These are phyloP conservation scores for Eriosoma lanigerum DNA, from an alignment of 1,140 invertebrate species.

Conservation along the genomic window DNA sequence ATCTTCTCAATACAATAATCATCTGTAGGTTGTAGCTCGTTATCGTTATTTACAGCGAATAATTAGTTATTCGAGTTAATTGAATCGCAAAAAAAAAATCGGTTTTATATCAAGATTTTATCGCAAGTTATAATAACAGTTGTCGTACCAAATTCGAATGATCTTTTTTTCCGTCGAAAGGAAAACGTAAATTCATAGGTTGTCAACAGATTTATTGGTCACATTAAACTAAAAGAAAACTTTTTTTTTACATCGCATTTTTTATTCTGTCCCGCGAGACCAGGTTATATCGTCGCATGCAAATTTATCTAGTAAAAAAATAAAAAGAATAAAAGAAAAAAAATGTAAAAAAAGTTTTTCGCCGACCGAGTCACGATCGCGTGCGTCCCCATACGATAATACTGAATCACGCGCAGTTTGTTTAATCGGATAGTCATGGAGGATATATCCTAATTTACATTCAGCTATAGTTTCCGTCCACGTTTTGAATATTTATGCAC, in stretches of 20 bases:
- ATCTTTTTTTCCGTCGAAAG: not conserved
- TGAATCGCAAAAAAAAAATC: too few relatives aligned
- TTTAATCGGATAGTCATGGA: conserved; percentile 6
- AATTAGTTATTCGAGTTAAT: too few relatives aligned
- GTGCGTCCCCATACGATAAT: conserved; percentile 44
- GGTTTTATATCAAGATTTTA: too few relatives aligned
- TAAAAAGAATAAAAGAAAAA: too few relatives aligned
- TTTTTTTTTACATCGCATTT: conserved; percentile 23
- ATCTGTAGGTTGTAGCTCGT: too few relatives aligned
- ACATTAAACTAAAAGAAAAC: conserved; percentile 41
- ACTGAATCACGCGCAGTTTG: conserved; percentile 20
- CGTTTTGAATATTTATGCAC: not conserved
- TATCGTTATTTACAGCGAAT: too few relatives aligned
- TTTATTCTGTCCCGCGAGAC: conserved; percentile 29
- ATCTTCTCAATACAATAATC: too few relatives aligned
- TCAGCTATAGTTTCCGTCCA: not conserved
- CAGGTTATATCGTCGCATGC: conserved; percentile 44
- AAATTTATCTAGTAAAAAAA: conserved; percentile 47
- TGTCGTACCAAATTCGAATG: too few relatives aligned
- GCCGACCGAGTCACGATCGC: conserved; percentile 2
- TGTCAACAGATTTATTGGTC: conserved; percentile 35
- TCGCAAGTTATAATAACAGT: not conserved
- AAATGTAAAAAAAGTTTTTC: conserved; percentile 32
- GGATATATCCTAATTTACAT: conserved; percentile 37
- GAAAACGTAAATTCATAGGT: not conserved